Evolutionary conservation across 92 coral and sea anemone genomes (phyloP).

Genomic region (Parazoanthus swiftii): DNA sequence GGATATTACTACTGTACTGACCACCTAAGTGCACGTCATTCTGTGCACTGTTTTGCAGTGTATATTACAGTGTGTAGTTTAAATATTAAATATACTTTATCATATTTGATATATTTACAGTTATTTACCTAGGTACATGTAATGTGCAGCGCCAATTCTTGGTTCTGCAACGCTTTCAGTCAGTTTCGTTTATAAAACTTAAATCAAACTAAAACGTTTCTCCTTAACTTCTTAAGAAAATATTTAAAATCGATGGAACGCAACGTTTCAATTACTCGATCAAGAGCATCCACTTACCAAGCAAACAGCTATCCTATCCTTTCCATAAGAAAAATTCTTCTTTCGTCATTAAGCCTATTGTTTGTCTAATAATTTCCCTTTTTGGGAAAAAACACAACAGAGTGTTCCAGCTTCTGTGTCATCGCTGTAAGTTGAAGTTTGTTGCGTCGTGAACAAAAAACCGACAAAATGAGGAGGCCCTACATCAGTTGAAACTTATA

Average conservation of each 20-base stretch:
- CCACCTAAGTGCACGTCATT: not conserved
- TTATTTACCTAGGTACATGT: not conserved
- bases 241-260: too few species aligned
- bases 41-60: not conserved
- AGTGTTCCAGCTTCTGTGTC: too few species aligned
- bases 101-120: not conserved
- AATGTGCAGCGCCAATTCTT: too few species aligned
- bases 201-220: not conserved
- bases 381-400: too few species aligned
- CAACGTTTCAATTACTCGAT: too few species aligned
- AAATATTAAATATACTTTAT: not conserved
- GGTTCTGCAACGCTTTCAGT: too few species aligned
- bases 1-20: not conserved
- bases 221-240: too few species aligned
- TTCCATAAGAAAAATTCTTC: not conserved
- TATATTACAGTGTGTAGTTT: not conserved
- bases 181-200: not conserved
- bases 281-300: not conserved
- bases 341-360: not conserved
- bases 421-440: too few species aligned
- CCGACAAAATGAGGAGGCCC: not conserved
- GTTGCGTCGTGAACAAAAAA: too few species aligned
- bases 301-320: not conserved
- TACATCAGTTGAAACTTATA: not conserved
- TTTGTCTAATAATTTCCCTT: too few species aligned